phyloP scores from a whole-genome alignment of 1,140 invertebrate genomes.

The Diorhabda carinulata region DNA sequence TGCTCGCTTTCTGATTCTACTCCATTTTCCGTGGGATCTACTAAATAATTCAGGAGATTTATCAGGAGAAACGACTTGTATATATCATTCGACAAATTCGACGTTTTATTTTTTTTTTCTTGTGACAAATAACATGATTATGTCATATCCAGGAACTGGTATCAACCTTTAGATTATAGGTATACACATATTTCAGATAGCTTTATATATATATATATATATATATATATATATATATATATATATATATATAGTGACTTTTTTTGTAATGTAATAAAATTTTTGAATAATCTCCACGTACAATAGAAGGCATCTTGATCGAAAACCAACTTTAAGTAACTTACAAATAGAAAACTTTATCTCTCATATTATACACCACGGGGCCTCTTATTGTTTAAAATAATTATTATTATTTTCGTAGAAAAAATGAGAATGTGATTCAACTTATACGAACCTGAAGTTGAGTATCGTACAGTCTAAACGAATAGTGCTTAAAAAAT shows the following conservation, averaged over 20 bases:
- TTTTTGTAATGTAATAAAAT: constrained; percentile 19
- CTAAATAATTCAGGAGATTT: too few relatives aligned
- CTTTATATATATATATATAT: neutral
- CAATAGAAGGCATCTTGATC: constrained; percentile 19
- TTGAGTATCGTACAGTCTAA: constrained; percentile 12
- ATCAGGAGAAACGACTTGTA: too few relatives aligned
- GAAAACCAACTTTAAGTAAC: constrained; percentile 16
- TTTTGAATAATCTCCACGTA: constrained; percentile 17
- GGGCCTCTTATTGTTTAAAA: constrained; percentile 19
- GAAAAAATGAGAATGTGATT: constrained; percentile 15
- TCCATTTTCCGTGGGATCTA: too few relatives aligned
- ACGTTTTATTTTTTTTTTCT: too few relatives aligned
- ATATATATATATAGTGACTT: constrained; percentile 5
- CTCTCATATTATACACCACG: constrained; percentile 15
- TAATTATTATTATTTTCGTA: constrained; percentile 22
- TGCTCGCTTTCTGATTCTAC: too few relatives aligned
- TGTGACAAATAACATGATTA: too few relatives aligned
- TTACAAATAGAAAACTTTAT: constrained; percentile 17
- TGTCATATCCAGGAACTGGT: too few relatives aligned
- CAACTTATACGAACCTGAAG: neutral
- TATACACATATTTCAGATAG: constrained; percentile 1
- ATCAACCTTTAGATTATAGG: neutral
- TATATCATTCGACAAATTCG: too few relatives aligned
- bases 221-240: constrained; percentile 4
- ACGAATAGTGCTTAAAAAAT: constrained; percentile 9